Evolutionary conservation across 2,888 invertebrate species (phyloP).

Genomic region (Dryocosmus kuriphilus): DNA sequence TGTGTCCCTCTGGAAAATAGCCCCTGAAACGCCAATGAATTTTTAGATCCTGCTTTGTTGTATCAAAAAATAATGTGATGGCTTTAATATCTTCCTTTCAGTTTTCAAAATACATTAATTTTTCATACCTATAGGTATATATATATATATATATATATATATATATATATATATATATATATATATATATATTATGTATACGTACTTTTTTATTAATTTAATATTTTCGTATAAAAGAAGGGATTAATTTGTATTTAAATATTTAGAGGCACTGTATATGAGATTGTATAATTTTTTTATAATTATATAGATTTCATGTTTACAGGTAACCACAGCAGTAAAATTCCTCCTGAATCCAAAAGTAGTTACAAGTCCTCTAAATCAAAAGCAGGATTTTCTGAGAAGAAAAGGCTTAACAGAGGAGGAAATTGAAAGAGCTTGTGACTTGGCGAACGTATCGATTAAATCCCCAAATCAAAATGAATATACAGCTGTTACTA

Average conservation of each 20-base stretch:
- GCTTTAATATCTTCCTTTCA: not conserved
- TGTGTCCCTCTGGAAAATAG: too few relatives aligned
- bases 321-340: constrained; percentile 90
- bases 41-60: not conserved
- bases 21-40: too few relatives aligned
- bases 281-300: not conserved
- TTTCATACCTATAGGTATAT: too few relatives aligned
- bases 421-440: constrained; percentile 86
- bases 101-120: too few relatives aligned
- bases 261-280: too few relatives aligned
- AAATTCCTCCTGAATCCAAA: constrained; percentile 93
- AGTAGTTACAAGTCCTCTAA: constrained; percentile 86
- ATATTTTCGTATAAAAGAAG: too few relatives aligned
- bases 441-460: constrained; percentile 80
- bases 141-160: too few relatives aligned
- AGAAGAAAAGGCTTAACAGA: constrained; percentile 88
- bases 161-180: too few relatives aligned
- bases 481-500: constrained; percentile 68
- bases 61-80: not conserved
- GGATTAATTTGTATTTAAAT: too few relatives aligned
- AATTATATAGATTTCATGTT: constrained; percentile 53
- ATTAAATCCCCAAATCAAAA: constrained; percentile 53
- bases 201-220: too few relatives aligned
- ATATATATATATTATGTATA: too few relatives aligned
- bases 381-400: constrained; percentile 89